phyloP scores from a whole-genome alignment of 1,140 invertebrate species.

The Magallana ariakensis region DNA sequence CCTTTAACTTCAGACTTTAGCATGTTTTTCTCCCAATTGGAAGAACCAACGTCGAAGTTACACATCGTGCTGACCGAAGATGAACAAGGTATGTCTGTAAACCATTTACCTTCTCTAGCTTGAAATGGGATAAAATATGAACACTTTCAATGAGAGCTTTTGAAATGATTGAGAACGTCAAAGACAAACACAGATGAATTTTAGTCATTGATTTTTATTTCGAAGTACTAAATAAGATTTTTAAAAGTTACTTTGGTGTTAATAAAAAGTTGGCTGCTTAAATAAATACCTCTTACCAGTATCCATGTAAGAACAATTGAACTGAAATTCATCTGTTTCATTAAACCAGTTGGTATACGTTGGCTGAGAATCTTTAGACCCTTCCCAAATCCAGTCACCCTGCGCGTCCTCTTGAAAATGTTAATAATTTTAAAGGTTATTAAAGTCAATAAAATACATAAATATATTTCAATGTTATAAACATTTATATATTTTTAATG shows the following conservation, averaged over 20 bases:
- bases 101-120: constrained; percentile 12
- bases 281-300: not conserved
- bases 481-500: not conserved
- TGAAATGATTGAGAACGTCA: not conserved
- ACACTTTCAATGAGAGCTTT: not conserved
- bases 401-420: not conserved
- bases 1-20: not conserved
- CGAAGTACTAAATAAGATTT: not conserved
- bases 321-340: not conserved
- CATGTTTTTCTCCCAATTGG: constrained; percentile 1
- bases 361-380: not conserved
- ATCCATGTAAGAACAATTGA: constrained; percentile 3
- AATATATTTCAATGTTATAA: not conserved
- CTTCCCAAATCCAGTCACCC: not conserved
- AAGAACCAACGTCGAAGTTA: not conserved
- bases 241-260: not conserved
- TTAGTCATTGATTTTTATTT: not conserved
- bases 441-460: not conserved
- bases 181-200: not conserved
- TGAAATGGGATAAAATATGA: not conserved
- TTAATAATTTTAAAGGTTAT: not conserved
- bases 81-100: not conserved
- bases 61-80: not conserved
- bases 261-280: not conserved
- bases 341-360: constrained; percentile 10